Conservation (phyloP, 1,140 invertebrate genomes). For the Globodera ellingtonae region DNA sequence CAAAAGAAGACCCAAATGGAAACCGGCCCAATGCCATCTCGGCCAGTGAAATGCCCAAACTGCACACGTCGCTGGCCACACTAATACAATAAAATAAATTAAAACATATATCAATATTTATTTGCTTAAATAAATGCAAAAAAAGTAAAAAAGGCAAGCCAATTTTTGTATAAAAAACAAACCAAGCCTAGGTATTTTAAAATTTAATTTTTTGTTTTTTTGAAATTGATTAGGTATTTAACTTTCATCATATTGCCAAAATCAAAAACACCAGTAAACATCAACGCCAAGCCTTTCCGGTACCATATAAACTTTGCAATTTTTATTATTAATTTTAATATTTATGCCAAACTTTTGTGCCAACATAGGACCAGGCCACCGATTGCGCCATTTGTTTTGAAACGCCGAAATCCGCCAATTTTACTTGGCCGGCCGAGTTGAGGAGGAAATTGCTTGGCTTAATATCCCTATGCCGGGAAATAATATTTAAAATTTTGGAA, state of each 20-base stretch:
- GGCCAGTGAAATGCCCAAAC: conserved; percentile 61
- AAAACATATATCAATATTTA: no score
- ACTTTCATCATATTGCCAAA: background rate
- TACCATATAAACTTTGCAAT: conserved; percentile 66
- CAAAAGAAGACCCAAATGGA: conserved; percentile 19
- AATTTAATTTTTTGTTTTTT: no score
- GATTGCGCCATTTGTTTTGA: conserved; percentile 67
- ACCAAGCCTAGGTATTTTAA: no score
- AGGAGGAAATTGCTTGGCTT: conserved; percentile 69
- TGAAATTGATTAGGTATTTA: no score
- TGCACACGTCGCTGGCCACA: rapidly evolving
- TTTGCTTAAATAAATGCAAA: no score
- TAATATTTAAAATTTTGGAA: conserved; percentile 23
- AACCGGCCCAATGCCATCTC: conserved; percentile 65
- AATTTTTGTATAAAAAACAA: no score
- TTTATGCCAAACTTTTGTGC: conserved; percentile 64
- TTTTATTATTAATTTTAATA: background rate
- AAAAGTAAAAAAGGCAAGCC: no score
- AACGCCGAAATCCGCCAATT: conserved; percentile 69
- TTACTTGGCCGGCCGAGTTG: conserved; percentile 67
- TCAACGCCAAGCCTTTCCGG: conserved; percentile 64
- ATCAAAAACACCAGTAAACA: conserved; percentile 31
- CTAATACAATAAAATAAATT: rapidly evolving
- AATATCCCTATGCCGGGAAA: conserved; percentile 63
- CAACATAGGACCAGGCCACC: conserved; percentile 67